These are phyloP conservation scores for Trinectes maculatus DNA, from an alignment of 2,113 vertebrate species.

Conservation along the genomic window DNA sequence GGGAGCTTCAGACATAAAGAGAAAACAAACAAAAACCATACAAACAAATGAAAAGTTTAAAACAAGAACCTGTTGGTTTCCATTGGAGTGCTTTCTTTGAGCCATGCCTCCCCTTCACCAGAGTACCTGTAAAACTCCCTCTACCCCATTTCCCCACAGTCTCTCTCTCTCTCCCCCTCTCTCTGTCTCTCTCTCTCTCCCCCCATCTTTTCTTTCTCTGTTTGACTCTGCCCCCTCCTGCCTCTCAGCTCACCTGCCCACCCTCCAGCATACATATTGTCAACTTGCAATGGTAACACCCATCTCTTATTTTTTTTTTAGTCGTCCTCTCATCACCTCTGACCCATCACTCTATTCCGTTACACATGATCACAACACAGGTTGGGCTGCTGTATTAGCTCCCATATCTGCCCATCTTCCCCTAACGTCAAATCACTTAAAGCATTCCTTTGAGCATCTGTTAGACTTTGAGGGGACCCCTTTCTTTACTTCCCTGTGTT, in stretches of 20 bases:
- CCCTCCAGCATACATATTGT: conserved; percentile 81
- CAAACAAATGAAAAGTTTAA: conserved; percentile 85
- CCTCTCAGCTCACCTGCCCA: conserved; percentile 53
- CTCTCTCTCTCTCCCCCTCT: background rate
- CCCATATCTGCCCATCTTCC: conserved; percentile 57
- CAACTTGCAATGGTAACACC: conserved; percentile 66
- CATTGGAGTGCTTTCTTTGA: conserved; percentile 99
- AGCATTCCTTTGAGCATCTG: conserved; percentile 86
- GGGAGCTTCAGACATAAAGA: conserved; percentile 94
- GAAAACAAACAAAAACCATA: conserved; percentile 85
- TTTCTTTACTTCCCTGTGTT: conserved; percentile 31
- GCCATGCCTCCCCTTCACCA: conserved; percentile 84
- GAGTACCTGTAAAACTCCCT: conserved; percentile 77
- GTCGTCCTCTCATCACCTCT: conserved; percentile 17
- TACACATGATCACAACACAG: conserved; percentile 46
- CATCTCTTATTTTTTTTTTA: conserved; percentile 9
- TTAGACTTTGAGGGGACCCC: conserved; percentile 78
- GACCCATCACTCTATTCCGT: conserved; percentile 33
- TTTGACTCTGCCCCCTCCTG: conserved; percentile 22
- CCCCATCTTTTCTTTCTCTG: conserved; percentile 19
- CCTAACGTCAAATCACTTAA: conserved; percentile 86
- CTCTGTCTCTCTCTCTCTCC: conserved; percentile 9
- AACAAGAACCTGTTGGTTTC: conserved; percentile 93
- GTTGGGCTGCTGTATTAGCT: conserved; percentile 17
- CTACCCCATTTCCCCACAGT: conserved; percentile 36